Conservation (phyloP, 2,888 invertebrate species). For the Ennomos quercinarius region DNA sequence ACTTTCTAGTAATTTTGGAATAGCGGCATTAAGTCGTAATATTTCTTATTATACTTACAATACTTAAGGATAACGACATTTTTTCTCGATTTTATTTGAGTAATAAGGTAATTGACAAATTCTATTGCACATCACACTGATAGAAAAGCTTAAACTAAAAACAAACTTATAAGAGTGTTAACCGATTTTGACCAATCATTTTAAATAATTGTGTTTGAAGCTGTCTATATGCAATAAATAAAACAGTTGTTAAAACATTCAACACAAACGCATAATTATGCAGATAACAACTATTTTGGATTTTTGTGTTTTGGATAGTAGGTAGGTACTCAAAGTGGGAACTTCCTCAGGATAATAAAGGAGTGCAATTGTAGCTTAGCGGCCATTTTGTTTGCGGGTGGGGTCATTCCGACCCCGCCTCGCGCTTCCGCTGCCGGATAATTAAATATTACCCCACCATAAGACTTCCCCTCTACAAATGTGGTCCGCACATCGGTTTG, state of each 20-base stretch:
- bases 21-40: background rate
- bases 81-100: background rate
- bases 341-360: conserved; percentile 66
- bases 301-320: conserved; percentile 11
- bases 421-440: conserved; percentile 78
- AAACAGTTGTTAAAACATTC: too few species aligned
- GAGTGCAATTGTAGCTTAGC: conserved; percentile 76
- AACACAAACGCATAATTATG: background rate
- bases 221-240: too few species aligned
- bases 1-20: conserved; percentile 11
- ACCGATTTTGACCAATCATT: too few species aligned
- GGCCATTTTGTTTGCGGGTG: conserved; percentile 83
- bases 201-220: too few species aligned
- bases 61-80: background rate
- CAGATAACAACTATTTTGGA: conserved; percentile 5
- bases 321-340: conserved; percentile 53
- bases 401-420: conserved; percentile 83
- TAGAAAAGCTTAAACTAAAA: too few species aligned
- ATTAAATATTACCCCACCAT: conserved; percentile 83
- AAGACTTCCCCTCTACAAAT: conserved; percentile 69
- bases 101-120: background rate
- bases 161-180: too few species aligned
- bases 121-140: too few species aligned
- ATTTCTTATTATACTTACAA: conserved; percentile 2
- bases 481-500: conserved; percentile 62